Base-by-base conservation (phyloP, 2,113 vertebrate genomes). In the Mesocricetus auratus region DNA sequence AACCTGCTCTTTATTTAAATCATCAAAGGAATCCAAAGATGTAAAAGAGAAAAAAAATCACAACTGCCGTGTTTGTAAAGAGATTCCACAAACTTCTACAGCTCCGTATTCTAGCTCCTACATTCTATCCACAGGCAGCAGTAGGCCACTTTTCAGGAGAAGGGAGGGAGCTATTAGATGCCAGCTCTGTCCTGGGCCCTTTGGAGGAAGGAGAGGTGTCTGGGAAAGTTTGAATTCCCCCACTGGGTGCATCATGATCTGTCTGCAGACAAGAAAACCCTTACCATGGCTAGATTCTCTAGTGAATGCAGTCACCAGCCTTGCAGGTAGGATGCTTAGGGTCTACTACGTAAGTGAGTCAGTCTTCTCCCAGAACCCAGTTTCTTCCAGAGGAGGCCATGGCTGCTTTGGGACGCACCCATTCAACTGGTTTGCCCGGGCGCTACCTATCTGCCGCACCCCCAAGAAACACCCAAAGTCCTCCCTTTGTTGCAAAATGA, bases 401-500 rank as follows among this genome's bases (percentile, higher is more conserved):
- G 93, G 86, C 62, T 56, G 68, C 45, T 88, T 60, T 64, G 73
- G 47, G 45, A 16, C 42, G 29, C 92, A 96, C 94, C 93, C 97
- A 94, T 90, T 93, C 45, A 92, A 97, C 94, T 96, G 97, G 97
- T 98, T 98, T 95, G 86, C 93, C 98, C 92, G 93, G 96, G 73
- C 89, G 81, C 91, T 97, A 96, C 97, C 60, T 39, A 83, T 95
- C 97, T 93, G 96, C 96, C 97, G 96, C 98, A 94, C 93, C 96
- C 97, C 96, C 96, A 92, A 96, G 96, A 98, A 98, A 96, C 82
- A 98, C 71, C 91, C 58, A 45, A 77, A 97, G 86, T 85, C 83
- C 64, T 95, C 96, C 71, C 96, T 98, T 98, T 98, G 96, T 97
- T 98, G 86, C 96, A 96, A 98, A 98, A 98, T 91, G 97, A 95